Base-by-base conservation (phyloP, 2,888 invertebrate genomes). In the Euzophera pinguis region DNA sequence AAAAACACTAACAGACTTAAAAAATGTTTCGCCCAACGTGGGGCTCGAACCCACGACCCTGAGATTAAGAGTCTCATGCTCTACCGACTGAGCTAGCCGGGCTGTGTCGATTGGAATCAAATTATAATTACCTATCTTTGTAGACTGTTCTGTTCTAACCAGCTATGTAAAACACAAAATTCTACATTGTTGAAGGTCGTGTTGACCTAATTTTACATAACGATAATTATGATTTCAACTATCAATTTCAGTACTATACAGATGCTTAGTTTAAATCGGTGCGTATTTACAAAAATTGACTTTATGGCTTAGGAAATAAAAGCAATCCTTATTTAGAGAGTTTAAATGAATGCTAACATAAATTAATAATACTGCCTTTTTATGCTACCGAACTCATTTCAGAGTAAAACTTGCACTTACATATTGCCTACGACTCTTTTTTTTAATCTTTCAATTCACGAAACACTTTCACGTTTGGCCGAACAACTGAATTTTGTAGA, bases 1-100 rank as follows among this genome's bases (percentile, higher is more conserved):
- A n/a, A 42, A n/a, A 42, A 17, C n/a, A 42, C n/a, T 12, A 32
- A 34, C 34, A 35, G 4, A 12, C 16, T n/a, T 12, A 43, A n/a
- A 47, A 45, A 13, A n/a, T 13, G 13, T 10, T 1, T 58, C 91
- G 91, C 91, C 91, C 91, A 91, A 91, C 90, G 91, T 91, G 91
- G 91, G 91, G 91, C 91, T 91, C 91, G 91, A 91, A 91, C 91
- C 91, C 91, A 91, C 91, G 91, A 91, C 91, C 91, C 91, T 91
- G 91, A 91, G 91, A 91, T 91, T 91, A 91, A 91, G 91, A 92
- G 91, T 91, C 91, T 91, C 91, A 91, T 90, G 88, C 88, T 89
- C 88, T 88, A 86, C 87, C 88, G 90, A 91, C 90, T 91, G 91
- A 90, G 91, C 90, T 91, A 91, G 89, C 90, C 90, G 90, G 91